A percentile compares a stretch with the other conserved stretches of the same genome.
phyloP scores from a whole-genome alignment of 1,140 invertebrate species.

The Drosophila paulistorum region DNA sequence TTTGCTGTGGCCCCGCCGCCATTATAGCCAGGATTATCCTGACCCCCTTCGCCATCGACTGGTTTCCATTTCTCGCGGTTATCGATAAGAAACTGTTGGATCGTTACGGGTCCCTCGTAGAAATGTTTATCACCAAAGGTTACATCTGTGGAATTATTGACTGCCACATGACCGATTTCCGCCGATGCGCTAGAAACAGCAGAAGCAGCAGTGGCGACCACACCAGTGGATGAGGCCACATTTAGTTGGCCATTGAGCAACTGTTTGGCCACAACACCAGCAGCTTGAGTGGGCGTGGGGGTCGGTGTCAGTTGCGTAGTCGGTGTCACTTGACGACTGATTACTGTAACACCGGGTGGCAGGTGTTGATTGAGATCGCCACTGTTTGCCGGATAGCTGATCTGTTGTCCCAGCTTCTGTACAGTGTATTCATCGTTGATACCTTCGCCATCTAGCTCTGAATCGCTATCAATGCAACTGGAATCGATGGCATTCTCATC shows the following conservation, averaged over 20 bases:
- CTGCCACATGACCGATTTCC: slow-evolving; percentile 84
- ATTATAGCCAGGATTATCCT: slow-evolving; percentile 72
- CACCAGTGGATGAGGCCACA: slow-evolving; percentile 24
- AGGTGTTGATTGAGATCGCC: slow-evolving; percentile 60
- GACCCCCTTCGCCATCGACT: slow-evolving; percentile 40
- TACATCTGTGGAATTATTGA: slow-evolving; percentile 86
- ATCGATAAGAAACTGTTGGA: slow-evolving; percentile 86
- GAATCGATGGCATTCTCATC: slow-evolving; percentile 78
- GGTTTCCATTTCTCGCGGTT: slow-evolving; percentile 78
- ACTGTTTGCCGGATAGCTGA: slow-evolving; percentile 65
- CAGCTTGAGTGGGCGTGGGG: slow-evolving; percentile 21
- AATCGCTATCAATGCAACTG: slow-evolving; percentile 78
- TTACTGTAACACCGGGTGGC: slow-evolving; percentile 46
- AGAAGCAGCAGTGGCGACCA: slow-evolving; percentile 41
- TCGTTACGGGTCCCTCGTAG: slow-evolving; percentile 87
- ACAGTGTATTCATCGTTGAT: slow-evolving; percentile 61
- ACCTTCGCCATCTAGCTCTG: slow-evolving; percentile 62
- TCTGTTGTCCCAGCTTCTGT: slow-evolving; percentile 77
- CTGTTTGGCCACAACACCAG: slow-evolving; percentile 55
- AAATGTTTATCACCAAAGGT: slow-evolving; percentile 87
- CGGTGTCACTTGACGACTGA: slow-evolving; percentile 59
- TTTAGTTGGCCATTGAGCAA: slow-evolving; percentile 57
- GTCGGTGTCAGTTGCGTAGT: neutral
- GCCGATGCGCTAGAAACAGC: slow-evolving; percentile 41
- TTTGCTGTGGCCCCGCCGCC: slow-evolving; percentile 35